Base-by-base conservation (phyloP, 30 jellyfish, hydroid and myxozoan species). In the Cassiopea andromeda region DNA sequence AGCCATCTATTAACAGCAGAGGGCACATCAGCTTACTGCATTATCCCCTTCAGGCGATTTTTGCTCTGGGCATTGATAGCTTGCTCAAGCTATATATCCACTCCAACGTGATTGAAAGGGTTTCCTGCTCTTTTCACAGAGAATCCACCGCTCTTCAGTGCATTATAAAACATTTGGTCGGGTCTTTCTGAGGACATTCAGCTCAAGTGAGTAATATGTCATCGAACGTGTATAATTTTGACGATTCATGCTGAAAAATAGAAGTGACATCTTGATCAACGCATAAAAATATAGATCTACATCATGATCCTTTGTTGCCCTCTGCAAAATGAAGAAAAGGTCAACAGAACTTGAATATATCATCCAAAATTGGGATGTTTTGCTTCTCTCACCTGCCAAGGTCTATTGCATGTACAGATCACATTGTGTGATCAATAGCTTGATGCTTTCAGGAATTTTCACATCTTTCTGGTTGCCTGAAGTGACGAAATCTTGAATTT, bases 1-100 rank as follows among this genome's bases (percentile, higher is more conserved):
- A 67, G 84, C 90, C 90, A 81, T 16, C 90, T 81, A 47, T 81
- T 81, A 27, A 81, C 89, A 15, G 90, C 82, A 81, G 90, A 81
- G 7, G 84, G 17, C n/a, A 44, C 90, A 81, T 81, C 85, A 14
- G 90, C 54, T 3, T 59, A 81, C 84, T 81, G 82, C 90, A 81
- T 58, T n/a, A 81, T 81, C 57, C 90, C 84, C 46, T 60, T 59
- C 17, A 81, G 64, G n/a, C 90, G 90, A 45, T 44, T 81, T 81
- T 81, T 60, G 88, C 66, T 67, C 48, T 81, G 84, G 16, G 89
- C 90, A 81, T 81, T 81, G 46, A 81, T 81, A 7, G 60, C 60
- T 44, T 81, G 90, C 44, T 73, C 72, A 8, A 83, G 60, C 9
- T 81, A 64, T 10, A 54, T 54, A 54, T 54, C 7, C 64, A 54